These are phyloP conservation scores for Polymixis lichenea DNA, from an alignment of 2,888 invertebrate species.

Conservation along the genomic window DNA sequence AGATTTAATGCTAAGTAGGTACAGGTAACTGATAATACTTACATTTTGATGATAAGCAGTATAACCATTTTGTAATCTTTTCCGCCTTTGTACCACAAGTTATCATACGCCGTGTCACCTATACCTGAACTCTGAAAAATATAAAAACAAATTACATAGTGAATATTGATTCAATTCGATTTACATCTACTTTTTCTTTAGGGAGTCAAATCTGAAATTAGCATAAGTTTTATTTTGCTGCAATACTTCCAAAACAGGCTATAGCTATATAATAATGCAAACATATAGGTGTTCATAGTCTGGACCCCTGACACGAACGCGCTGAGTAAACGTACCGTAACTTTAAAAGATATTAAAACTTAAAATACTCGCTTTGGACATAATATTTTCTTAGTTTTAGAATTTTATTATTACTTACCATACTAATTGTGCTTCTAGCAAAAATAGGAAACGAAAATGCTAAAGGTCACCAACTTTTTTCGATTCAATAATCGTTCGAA, in stretches of 20 bases:
- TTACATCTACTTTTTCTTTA: too few species aligned
- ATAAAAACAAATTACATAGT: not conserved
- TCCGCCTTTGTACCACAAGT: slow-evolving; percentile 63
- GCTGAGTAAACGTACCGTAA: not conserved
- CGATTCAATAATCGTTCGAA: not conserved
- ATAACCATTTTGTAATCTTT: slow-evolving; percentile 57
- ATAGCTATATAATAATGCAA: not conserved
- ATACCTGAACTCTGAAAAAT: slow-evolving; percentile 64
- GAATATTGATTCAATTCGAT: not conserved
- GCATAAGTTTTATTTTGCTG: not conserved
- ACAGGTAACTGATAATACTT: slow-evolving; percentile 6
- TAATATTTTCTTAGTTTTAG: not conserved
- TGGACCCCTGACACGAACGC: not conserved
- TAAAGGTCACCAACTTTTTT: not conserved
- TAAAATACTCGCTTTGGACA: not conserved
- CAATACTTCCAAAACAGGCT: not conserved
- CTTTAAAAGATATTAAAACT: not conserved
- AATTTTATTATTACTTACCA: not conserved
- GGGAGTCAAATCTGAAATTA: not conserved
- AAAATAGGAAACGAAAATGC: not conserved
- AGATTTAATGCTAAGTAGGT: too few species aligned
- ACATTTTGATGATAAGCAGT: slow-evolving; percentile 68
- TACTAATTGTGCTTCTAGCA: not conserved
- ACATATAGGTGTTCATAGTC: not conserved
- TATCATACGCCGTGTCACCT: slow-evolving; percentile 65